A percentile compares a stretch with the other conserved stretches of the same genome.
phyloP scores from a whole-genome alignment of 2,797 vertebrate species.

The Glossophaga mutica region DNA sequence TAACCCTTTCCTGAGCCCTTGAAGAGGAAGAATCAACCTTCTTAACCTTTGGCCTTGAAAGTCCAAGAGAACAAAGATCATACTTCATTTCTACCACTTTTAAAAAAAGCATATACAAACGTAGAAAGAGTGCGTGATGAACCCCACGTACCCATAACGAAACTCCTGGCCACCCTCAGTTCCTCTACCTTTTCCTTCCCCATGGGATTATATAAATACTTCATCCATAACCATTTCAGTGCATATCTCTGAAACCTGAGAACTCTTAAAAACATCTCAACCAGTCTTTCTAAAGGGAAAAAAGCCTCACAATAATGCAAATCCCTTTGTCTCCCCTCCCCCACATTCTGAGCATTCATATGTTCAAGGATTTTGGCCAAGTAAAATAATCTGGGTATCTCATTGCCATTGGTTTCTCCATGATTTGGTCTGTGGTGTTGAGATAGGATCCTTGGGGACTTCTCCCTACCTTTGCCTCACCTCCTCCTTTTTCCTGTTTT shows the following conservation, averaged over 20 bases:
- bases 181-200: background rate
- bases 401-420: background rate
- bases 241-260: background rate
- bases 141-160: background rate
- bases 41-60: background rate
- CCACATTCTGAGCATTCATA: background rate
- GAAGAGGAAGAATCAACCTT: background rate
- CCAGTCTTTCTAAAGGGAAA: background rate
- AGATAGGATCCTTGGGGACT: background rate
- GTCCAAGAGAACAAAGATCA: slow-evolving; percentile 1
- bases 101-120: background rate
- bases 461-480: background rate
- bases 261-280: background rate
- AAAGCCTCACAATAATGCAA: background rate
- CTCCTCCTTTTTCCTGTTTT: slow-evolving; percentile 43
- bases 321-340: background rate
- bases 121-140: background rate
- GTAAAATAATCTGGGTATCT: background rate
- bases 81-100: background rate
- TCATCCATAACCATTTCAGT: background rate
- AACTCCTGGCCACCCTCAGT: background rate
- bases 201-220: background rate
- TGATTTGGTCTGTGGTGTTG: background rate
- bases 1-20: background rate
- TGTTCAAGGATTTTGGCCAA: background rate